Base-by-base conservation (phyloP, 2,888 invertebrate genomes). In the Aphodius sticticus region DNA sequence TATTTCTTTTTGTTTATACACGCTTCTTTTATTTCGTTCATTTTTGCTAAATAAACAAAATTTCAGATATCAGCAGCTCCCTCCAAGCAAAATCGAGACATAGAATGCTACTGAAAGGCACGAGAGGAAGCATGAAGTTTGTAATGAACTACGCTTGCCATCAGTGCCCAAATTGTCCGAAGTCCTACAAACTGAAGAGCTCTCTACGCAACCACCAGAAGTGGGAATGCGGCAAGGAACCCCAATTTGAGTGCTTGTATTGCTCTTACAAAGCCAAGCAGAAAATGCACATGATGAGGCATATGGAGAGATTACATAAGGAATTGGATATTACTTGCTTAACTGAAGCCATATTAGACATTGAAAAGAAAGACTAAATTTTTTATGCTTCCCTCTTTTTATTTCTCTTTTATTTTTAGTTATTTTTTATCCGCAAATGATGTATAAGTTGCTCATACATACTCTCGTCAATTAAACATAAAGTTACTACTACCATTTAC, bases 261-360 rank as follows among this genome's bases (percentile, higher is more conserved):
- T 95, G 95, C 89, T 93, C 93, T 15, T 94, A 95, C 88, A 92
- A 94, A 85, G 94, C 94, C 86, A 95, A 95, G 87, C 94, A 94
- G 88, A 95, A 95, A 91, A 94, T 94, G 94, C 94, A 95, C 88
- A 94, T 95, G 86, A 94, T 93, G 81, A 91, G 94, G 77, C 95
- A 95, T 75, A 95, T 95, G 93, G 95, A 95, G 89, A 91, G 95
- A 82, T 95, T 95, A 94, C 95, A 95, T 86, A 93, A 94, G 72
- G 88, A 87, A 77, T 86, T 87, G 15, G 88, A 88, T 69, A 78
- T 78, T 6, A 70, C 81, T 14, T 74, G 77, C 12, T 76, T 78
- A 15, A 77, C 81, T n/a, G 81, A 78, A 70, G 77, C 78, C 3
- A 79, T 81, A 69, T 69, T 81, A 16, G 81, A 81, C 53, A 79